Evolutionary conservation across 64 coral and sea anemone species (phyloP).

Genomic region (Catalaphyllia jardinei): DNA sequence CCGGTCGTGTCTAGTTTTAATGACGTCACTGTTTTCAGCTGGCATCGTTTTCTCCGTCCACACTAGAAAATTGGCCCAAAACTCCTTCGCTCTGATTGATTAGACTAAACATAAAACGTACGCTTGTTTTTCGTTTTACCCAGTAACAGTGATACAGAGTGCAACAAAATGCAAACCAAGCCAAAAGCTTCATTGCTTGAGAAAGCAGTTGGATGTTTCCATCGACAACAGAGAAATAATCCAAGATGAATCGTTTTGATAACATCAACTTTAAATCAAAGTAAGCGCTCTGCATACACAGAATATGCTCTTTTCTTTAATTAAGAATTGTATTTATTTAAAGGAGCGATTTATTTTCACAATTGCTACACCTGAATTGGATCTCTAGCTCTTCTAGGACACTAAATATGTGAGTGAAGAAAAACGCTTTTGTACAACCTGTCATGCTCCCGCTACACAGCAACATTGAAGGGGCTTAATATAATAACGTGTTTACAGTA

Average conservation of each 20-base stretch:
- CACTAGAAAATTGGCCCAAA: too few relatives aligned
- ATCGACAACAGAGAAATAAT: too few relatives aligned
- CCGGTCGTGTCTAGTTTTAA: too few relatives aligned
- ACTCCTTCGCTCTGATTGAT: too few relatives aligned
- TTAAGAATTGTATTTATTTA: constrained; percentile 35
- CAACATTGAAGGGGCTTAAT: not conserved
- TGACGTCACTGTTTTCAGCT: too few relatives aligned
- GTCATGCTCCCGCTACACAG: constrained; percentile 2
- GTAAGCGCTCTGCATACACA: not conserved
- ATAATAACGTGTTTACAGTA: not conserved
- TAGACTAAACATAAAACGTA: too few relatives aligned
- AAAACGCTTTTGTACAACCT: constrained; percentile 43
- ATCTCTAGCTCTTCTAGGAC: not conserved
- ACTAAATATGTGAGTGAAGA: not conserved
- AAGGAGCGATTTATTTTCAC: constrained; percentile 26
- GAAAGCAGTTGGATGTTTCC: too few relatives aligned
- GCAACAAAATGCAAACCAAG: too few relatives aligned
- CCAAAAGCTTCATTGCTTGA: too few relatives aligned
- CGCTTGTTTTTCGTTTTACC: too few relatives aligned
- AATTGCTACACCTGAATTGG: constrained; percentile 26
- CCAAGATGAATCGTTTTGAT: not conserved
- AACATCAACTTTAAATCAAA: not conserved
- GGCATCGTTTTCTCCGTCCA: too few relatives aligned
- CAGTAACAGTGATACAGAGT: too few relatives aligned
- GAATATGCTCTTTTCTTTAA: not conserved